Evolutionary conservation across 1,140 invertebrate species (phyloP), one percentile per base, ranked within the genome.

Genomic region (Lordiphosa mommai): DNA sequence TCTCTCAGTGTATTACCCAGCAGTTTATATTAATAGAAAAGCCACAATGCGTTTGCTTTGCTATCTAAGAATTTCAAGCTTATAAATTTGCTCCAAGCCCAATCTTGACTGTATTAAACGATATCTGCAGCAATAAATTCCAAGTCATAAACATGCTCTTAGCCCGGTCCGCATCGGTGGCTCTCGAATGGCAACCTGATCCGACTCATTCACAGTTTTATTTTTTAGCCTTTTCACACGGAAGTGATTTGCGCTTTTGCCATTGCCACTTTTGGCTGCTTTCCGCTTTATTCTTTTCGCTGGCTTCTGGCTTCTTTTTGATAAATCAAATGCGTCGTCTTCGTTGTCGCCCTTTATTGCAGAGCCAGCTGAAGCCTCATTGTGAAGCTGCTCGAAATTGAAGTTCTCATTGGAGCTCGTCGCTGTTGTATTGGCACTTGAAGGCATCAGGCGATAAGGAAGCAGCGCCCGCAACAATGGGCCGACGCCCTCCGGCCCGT

Each of bases 241-340:
- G 67, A 80, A 73, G 73, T 80, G 69, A 79, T 79, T 80, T 80
- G 64, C 59, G 74, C 76, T 73, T 60, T 79, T 73, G 57, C 40
- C 74, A 52, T 52, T 71, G 61, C 60, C 48, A 77, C 67, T 72
- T 72, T 77, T 50, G 60, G 53, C 68, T 52, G 73, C 53, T 67
- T 57, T 67, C 37, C 61, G 65, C 60, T 48, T 76, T 76, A 70
- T 56, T 70, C 72, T 52, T 23, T 57, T 66, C 52, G 43, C 43
- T 61, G 17, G 30, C 46, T 53, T 23, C 4, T 23, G 20, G 20
- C 20, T 27, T 27, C 6, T 70, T 66, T 68, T 79, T 79, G 64
- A 73, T 69, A 73, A 69, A 79, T 79, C 73, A 72, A 73, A 61
- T 43, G 65, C 60, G 33, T 37, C 10, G 43, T 44, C 43, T 52